Percentiles rank a stretch among this genome's conserved stretches.
These are phyloP conservation scores for Ischnura elegans DNA, from an alignment of 2,888 invertebrate species.

Conservation along the genomic window DNA sequence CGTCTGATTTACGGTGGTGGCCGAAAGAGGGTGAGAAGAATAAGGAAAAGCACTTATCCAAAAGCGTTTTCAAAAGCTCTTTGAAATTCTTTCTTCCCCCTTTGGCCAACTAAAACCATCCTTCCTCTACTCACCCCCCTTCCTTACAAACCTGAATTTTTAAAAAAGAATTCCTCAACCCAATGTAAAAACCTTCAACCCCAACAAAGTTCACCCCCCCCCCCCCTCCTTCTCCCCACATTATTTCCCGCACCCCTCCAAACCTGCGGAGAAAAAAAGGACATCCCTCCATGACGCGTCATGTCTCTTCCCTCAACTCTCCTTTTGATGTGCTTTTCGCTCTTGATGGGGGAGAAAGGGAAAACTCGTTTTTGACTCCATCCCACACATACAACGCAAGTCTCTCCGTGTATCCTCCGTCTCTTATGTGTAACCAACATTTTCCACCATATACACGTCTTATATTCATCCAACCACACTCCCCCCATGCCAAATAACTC, in stretches of 20 bases:
- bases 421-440: background rate
- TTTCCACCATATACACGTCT: background rate
- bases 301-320: background rate
- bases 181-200: background rate
- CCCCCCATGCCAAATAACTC: background rate
- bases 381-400: background rate
- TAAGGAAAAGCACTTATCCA: conserved; percentile 43
- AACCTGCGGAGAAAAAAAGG: background rate
- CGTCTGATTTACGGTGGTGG: conserved; percentile 8
- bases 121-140: background rate
- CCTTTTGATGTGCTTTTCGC: conserved; percentile 14
- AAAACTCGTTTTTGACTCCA: background rate
- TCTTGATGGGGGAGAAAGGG: background rate
- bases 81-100: background rate
- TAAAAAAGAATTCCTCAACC: too few relatives aligned
- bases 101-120: background rate
- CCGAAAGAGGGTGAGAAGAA: background rate
- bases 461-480: background rate
- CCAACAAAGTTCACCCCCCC: background rate
- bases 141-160: too few relatives aligned
- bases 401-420: background rate
- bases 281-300: background rate
- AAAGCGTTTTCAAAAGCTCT: conserved; percentile 27
- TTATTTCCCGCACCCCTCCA: background rate
- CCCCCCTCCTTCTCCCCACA: too few relatives aligned